These are phyloP conservation scores for Calidris pygmaea DNA, from an alignment of 2,113 vertebrate species.

Conservation along the genomic window DNA sequence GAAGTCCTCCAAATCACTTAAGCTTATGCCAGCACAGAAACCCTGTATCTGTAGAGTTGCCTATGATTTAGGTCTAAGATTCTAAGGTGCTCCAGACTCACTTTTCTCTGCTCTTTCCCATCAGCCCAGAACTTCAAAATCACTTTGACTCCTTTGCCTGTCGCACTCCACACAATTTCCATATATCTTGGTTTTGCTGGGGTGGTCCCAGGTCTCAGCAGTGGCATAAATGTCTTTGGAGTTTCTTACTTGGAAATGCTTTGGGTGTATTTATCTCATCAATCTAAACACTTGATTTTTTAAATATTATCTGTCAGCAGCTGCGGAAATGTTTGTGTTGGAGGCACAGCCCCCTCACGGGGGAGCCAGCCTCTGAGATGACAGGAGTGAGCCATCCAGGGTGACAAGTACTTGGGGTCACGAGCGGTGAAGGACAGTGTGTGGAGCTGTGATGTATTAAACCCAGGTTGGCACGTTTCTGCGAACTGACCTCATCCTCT, in stretches of 20 bases:
- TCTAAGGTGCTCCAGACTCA: not conserved
- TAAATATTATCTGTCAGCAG: not conserved
- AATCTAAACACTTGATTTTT: not conserved
- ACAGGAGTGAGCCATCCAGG: not conserved
- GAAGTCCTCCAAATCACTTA: not conserved
- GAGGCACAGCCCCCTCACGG: not conserved
- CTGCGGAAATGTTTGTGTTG: not conserved
- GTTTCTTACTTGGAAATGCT: not conserved
- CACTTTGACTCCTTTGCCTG: not conserved
- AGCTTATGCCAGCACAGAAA: not conserved
- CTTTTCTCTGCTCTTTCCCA: not conserved
- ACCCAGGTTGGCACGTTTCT: not conserved
- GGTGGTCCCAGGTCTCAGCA: not conserved
- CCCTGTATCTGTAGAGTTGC: not conserved
- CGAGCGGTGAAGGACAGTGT: accelerated
- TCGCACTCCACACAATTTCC: not conserved
- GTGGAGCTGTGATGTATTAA: not conserved
- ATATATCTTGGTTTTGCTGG: not conserved
- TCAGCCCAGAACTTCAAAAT: not conserved
- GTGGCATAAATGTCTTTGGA: not conserved
- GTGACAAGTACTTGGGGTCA: not conserved
- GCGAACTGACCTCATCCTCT: not conserved
- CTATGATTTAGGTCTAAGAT: not conserved
- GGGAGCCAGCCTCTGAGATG: not conserved
- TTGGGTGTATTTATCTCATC: not conserved